Conservation (phyloP, 2,797 vertebrate genomes). For the Peromyscus aztecus region DNA sequence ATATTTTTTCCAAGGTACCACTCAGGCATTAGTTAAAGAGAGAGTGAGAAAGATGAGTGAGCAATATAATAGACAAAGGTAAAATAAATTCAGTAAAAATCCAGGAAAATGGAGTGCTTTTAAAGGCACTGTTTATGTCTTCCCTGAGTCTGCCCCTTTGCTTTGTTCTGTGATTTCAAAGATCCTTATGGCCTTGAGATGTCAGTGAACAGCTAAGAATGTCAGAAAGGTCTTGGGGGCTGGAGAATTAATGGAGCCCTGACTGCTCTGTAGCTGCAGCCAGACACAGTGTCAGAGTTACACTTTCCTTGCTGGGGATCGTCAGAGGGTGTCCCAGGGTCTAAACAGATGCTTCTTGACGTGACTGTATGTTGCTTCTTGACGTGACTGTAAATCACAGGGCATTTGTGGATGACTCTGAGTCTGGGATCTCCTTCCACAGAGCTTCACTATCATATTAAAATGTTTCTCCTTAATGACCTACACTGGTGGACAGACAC, state of each 20-base stretch:
- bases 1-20: slow-evolving; percentile 8
- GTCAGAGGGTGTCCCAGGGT: neutral
- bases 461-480: neutral
- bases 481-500: neutral
- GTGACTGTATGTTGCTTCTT: neutral
- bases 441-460: neutral
- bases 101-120: neutral
- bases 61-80: neutral
- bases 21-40: neutral
- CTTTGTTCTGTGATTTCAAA: slow-evolving; percentile 30
- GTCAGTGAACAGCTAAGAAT: neutral
- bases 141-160: neutral
- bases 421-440: neutral
- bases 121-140: neutral
- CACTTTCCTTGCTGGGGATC: neutral
- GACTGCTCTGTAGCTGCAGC: neutral
- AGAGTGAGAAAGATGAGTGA: neutral
- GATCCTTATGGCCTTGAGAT: neutral
- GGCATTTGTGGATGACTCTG: neutral
- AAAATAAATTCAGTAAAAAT: slow-evolving; percentile 52
- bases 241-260: neutral
- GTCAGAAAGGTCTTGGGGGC: neutral
- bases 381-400: neutral
- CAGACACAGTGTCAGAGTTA: neutral
- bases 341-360: slow-evolving; percentile 1